Evolutionary conservation across 2,797 vertebrate genomes (phyloP).

Genomic region (Gadopsis marmoratus): DNA sequence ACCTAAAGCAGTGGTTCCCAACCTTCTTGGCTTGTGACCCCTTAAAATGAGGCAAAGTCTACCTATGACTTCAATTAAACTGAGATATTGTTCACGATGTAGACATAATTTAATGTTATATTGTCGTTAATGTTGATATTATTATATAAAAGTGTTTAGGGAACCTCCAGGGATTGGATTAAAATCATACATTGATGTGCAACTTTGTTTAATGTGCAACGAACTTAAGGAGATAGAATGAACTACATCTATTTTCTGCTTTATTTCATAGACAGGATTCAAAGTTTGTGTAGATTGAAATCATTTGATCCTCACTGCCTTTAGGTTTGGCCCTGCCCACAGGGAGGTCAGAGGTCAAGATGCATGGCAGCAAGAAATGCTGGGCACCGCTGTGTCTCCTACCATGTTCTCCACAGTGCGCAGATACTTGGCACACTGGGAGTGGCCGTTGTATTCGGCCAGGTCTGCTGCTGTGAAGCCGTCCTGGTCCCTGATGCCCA

Average conservation of each 20-base stretch:
- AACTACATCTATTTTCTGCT: not conserved
- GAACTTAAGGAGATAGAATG: not conserved
- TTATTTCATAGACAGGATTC: not conserved
- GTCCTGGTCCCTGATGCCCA: constrained; percentile 91
- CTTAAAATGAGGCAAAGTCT: not conserved
- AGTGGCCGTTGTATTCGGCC: constrained; percentile 93
- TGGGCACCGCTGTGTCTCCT: constrained; percentile 51
- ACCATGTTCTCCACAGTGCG: constrained; percentile 97
- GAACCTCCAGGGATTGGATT: not conserved
- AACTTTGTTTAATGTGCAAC: not conserved
- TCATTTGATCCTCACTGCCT: not conserved
- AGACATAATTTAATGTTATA: not conserved
- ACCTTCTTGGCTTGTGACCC: not conserved
- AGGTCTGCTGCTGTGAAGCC: constrained; percentile 94
- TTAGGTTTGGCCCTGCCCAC: not conserved
- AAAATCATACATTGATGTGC: not conserved
- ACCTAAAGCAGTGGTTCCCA: not conserved
- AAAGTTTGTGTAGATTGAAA: constrained; percentile 6
- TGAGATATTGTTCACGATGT: not conserved
- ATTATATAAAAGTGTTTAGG: not conserved
- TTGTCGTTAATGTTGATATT: not conserved
- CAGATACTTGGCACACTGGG: constrained; percentile 96
- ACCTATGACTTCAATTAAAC: not conserved
- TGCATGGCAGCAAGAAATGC: not conserved
- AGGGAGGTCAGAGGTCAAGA: not conserved